Evolutionary conservation across 2,113 vertebrate species (phyloP), one percentile per base, ranked within the genome.

Genomic region (Albula goreensis): DNA sequence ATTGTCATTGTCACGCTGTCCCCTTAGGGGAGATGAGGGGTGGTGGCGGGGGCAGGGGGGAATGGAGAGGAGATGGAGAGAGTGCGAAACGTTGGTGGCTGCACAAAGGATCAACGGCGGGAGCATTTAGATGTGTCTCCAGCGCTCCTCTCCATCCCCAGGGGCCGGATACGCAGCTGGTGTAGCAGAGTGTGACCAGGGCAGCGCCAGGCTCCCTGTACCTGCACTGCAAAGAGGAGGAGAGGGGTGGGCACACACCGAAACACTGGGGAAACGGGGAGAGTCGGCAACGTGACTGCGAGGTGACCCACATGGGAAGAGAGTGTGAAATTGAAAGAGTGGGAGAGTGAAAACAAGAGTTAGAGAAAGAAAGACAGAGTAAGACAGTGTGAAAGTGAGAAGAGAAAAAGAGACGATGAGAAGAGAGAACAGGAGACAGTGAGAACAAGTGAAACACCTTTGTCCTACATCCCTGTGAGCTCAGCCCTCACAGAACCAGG

Each of bases 1-100:
- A 83, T 77, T 84, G 25, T 83, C 57, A 83, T 82, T 86, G 85
- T 86, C 80, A 81, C 41, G 77, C 57, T 88, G 66, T 84, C 63
- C 60, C 49, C 70, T n/a, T 74, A 5, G 70, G 70, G 70, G 22
- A n/a, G 22, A 70, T 66, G 15, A 19, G 60, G 60, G 17, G 60
- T 15, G 60, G n/a, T 15, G 56, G 56, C 50, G 52, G 83, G 60
- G 83, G 86, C 78, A 60, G 51, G 74, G 60, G 17, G 60, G 60
- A 19, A n/a, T 15, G 56, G 56, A 41, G 52, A 82, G 60, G 83
- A 83, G 83, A 60, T 31, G 74, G 56, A 53, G 80, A 22, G 7
- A 63, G 86, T 7, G 70, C 31, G 52, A 49, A 77, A 60, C 15
- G 74, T 57, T 57, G 83, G 66, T 56, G 74, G 74, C 77, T 13